Evolutionary conservation across 2,113 vertebrate species (phyloP), one percentile per base, ranked within the genome.

Genomic region (Rhea pennata): DNA sequence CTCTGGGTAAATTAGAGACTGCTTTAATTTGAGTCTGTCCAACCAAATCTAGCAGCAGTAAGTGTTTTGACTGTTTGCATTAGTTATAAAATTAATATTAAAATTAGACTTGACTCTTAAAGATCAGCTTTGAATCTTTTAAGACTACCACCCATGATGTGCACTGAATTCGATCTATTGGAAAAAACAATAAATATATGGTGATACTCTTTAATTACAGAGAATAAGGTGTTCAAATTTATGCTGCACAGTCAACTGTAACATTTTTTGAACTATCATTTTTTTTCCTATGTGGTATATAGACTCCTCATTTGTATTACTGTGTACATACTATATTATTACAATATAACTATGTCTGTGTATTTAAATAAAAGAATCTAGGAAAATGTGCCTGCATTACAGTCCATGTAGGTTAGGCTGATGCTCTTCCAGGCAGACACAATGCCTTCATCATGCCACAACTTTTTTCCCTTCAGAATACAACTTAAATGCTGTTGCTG

Each of bases 71-170:
- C 78, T 90, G 54, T 79, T 53, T 88, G 73, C 19, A 51, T 29
- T 36, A 54, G 74, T 10, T 90, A 51, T 80, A 80, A 93, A 95
- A 92, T 93, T 91, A 94, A 91, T 92, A 77, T 48, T 59, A 40
- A 64, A 78, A 42, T 86, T 91, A 31, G 31, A 70, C 24, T 42
- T 80, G 59, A 56, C 67, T 77, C 74, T 51, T 51, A 36, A 59
- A 90, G 46, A 72, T 33, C 54, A 90, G n/a, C 44, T 70, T 59
- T 87, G 54, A 80, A 74, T 82, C 76, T 82, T 84, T 69, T 5
- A 86, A 90, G 93, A 91, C 74, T 87, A 93, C 86, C 72, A 88
- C n/a, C 26, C 65, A 59, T 16, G 69, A 33, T 75, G 31, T 48
- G 76, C 24, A 40, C 48, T 89, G 66, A 56, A 42, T 33, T 42